These are phyloP conservation scores for Trialeurodes vaporariorum DNA, from an alignment of 1,140 invertebrate genomes.

Conservation along the genomic window DNA sequence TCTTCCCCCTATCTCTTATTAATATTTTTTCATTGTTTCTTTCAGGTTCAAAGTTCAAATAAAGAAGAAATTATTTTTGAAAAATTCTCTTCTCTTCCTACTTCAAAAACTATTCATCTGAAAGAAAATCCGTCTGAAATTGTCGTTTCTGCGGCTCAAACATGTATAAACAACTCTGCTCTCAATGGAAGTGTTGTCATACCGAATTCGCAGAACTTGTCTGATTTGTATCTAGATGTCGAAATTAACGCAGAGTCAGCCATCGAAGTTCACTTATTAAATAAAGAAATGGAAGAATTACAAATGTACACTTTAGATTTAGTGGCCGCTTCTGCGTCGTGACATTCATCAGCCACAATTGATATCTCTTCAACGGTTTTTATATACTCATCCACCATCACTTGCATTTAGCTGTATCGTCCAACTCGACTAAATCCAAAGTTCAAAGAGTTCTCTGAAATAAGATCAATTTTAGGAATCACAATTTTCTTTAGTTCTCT, in stretches of 20 bases:
- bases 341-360: too few species aligned
- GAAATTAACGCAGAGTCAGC: not conserved
- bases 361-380: too few species aligned
- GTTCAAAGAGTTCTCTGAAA: too few species aligned
- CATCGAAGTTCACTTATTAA: not conserved
- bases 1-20: too few species aligned
- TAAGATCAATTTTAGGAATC: too few species aligned
- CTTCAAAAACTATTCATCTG: not conserved
- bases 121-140: not conserved
- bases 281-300: conserved; percentile 1
- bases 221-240: not conserved
- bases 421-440: too few species aligned
- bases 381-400: too few species aligned
- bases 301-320: not conserved
- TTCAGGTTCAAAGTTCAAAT: not conserved
- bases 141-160: not conserved
- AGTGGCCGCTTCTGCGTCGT: not conserved
- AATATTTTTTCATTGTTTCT: not conserved
- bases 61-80: not conserved
- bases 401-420: too few species aligned
- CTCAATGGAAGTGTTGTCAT: not conserved
- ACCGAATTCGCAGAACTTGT: not conserved
- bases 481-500: too few species aligned
- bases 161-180: not conserved
- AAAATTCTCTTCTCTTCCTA: not conserved